A percentile compares a stretch with the other conserved stretches of the same genome.
phyloP scores from a whole-genome alignment of 2,113 vertebrate genomes.

The Romanogobio albipinnatus region DNA sequence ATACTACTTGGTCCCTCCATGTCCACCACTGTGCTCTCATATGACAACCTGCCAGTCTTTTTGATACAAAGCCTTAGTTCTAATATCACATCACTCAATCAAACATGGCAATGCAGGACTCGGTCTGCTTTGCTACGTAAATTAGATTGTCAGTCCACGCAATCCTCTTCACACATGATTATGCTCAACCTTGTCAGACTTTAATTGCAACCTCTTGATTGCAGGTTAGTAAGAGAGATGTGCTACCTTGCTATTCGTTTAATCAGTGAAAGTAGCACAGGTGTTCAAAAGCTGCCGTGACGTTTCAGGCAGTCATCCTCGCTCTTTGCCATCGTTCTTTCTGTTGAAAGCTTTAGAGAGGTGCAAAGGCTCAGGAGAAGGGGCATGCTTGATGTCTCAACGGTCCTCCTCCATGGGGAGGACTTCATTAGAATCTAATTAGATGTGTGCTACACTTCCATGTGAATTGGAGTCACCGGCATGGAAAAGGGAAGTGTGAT shows the following conservation, averaged over 20 bases:
- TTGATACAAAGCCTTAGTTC: conserved; percentile 44
- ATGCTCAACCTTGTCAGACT: conserved; percentile 34
- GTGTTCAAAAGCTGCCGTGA: background rate
- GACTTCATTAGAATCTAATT: conserved; percentile 62
- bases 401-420: conserved; percentile 45
- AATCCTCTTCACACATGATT: conserved; percentile 41
- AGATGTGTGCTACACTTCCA: conserved; percentile 48
- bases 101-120: conserved; percentile 35
- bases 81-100: conserved; percentile 51
- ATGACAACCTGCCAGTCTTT: conserved; percentile 37
- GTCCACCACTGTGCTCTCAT: conserved; percentile 15
- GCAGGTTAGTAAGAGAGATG: conserved; percentile 16
- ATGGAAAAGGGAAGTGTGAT: conserved; percentile 56
- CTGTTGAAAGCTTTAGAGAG: background rate
- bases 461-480: conserved; percentile 53
- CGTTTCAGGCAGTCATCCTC: background rate
- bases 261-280: conserved; percentile 33
- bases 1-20: conserved; percentile 18
- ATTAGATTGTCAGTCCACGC: conserved; percentile 44
- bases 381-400: conserved; percentile 43
- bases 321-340: background rate
- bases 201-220: conserved; percentile 36
- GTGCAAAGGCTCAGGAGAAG: conserved; percentile 24
- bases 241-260: conserved; percentile 23
- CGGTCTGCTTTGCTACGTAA: conserved; percentile 31